These are phyloP conservation scores for Adelges cooleyi DNA, from an alignment of 1,140 invertebrate genomes.

Conservation along the genomic window DNA sequence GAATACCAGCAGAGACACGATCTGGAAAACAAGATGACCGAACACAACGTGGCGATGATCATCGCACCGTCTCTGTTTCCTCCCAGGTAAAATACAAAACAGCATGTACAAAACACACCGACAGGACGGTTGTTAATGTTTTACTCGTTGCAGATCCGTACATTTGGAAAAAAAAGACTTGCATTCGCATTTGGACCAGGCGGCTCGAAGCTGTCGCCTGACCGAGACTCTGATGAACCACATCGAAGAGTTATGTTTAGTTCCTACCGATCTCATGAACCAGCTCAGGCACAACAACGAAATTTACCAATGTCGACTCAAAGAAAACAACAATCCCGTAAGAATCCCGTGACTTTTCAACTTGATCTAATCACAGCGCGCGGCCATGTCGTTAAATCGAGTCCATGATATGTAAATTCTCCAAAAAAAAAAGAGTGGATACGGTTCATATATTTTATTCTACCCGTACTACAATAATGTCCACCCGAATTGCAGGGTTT, in stretches of 20 bases:
- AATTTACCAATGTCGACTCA: slow-evolving; percentile 41
- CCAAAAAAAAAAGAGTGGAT: too few relatives aligned
- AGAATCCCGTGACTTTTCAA: slow-evolving; percentile 28
- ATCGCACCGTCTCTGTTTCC: slow-evolving; percentile 83
- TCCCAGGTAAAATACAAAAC: slow-evolving; percentile 45
- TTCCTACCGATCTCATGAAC: slow-evolving; percentile 55
- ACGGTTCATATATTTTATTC: too few relatives aligned
- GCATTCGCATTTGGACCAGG: slow-evolving; percentile 64
- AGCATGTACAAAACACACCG: too few relatives aligned
- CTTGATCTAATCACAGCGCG: too few relatives aligned
- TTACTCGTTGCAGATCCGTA: slow-evolving; percentile 30
- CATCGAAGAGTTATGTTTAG: slow-evolving; percentile 60
- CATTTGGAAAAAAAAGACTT: slow-evolving; percentile 43
- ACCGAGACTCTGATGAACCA: slow-evolving; percentile 65
- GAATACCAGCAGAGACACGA: slow-evolving; percentile 46
- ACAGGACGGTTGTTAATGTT: too few relatives aligned
- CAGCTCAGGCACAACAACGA: slow-evolving; percentile 53
- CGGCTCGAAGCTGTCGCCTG: slow-evolving; percentile 66
- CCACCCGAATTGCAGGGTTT: too few relatives aligned
- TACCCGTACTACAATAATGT: too few relatives aligned
- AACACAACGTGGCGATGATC: slow-evolving; percentile 85
- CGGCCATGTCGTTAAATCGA: too few relatives aligned
- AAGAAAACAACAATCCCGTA: slow-evolving; percentile 39
- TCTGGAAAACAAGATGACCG: slow-evolving; percentile 69
- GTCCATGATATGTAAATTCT: too few relatives aligned